phyloP scores from a whole-genome alignment of 1,140 invertebrate species.

The Periplaneta americana region DNA sequence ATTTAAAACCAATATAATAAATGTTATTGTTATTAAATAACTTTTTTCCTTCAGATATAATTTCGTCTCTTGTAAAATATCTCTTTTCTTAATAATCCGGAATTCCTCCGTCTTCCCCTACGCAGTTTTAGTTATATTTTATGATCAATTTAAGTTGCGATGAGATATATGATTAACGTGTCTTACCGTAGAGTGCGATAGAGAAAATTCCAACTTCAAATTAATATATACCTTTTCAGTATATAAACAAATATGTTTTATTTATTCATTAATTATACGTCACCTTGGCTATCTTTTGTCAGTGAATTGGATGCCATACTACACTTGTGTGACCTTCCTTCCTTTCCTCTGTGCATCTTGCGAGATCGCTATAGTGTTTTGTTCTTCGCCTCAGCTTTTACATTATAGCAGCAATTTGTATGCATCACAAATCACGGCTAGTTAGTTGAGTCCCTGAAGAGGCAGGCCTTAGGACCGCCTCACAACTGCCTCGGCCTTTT shows the following conservation, averaged over 20 bases:
- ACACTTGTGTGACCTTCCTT: neutral
- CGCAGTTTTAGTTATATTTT: neutral
- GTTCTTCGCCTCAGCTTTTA: neutral
- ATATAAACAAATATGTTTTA: neutral
- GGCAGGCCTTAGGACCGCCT: neutral
- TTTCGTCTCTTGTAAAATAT: no score
- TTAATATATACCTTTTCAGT: neutral
- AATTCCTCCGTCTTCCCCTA: no score
- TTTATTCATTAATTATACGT: neutral
- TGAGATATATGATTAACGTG: neutral
- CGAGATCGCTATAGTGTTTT: no score
- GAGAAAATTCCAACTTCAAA: neutral
- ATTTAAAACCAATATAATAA: no score
- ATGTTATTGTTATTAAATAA: no score
- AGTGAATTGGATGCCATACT: neutral
- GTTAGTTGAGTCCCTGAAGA: neutral
- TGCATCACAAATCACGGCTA: neutral
- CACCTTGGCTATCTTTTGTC: neutral
- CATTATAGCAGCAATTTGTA: neutral
- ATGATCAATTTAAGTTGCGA: neutral
- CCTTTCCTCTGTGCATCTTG: neutral
- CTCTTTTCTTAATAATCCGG: no score
- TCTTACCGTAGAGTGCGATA: neutral
- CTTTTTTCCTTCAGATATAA: no score
- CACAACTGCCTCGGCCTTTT: neutral